Base-by-base conservation (phyloP, 2,113 vertebrate species). In the Rhagologus leucostigma region DNA sequence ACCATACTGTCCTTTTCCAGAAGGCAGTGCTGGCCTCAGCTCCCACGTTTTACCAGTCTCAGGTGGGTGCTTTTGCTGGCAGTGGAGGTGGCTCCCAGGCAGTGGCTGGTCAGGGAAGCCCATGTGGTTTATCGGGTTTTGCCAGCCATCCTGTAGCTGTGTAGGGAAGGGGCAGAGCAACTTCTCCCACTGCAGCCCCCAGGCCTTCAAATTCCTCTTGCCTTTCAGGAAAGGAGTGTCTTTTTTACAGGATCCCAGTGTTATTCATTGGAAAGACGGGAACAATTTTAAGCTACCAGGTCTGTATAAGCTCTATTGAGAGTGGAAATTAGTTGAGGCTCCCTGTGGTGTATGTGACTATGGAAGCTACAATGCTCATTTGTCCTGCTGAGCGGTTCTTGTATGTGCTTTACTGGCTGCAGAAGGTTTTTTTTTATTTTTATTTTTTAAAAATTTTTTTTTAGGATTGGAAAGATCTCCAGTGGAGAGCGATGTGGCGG, bases 311-410 rank as follows among this genome's bases (percentile, higher is more conserved):
- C 94, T 97, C 96, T 96, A 94, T 96, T 96, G 95, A 97, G 90
- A 96, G 96, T 94, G 93, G 96, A 97, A 96, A 96, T 97, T 97
- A 97, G 96, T 96, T 97, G 95, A 79, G 95, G 81, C 96, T 96
- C 96, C 95, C 96, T n/a, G 89, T 91, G 94, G 96, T 0, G 94
- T 89, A 84, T 96, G 95, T 95, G 96, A 97, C 96, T 96, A 89
- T 96, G 96, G 96, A 95, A 96, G 96, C 94, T 96, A 96, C 96
- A 97, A 95, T 96, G 95, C 96, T 96, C 92, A 94, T 96, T 96
- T 96, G 92, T 96, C 96, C 94, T 85, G 95, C 95, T 95, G 96
- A 96, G 95, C 67, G 0, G 87, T 80, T 96, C 94, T 96, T 92
- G 92, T 96, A 93, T 95, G 86, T 80, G 91, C 87, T 95, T 94